These are phyloP conservation scores for Dipodomys spectabilis DNA, from an alignment of 2,113 vertebrate species.

Conservation along the genomic window DNA sequence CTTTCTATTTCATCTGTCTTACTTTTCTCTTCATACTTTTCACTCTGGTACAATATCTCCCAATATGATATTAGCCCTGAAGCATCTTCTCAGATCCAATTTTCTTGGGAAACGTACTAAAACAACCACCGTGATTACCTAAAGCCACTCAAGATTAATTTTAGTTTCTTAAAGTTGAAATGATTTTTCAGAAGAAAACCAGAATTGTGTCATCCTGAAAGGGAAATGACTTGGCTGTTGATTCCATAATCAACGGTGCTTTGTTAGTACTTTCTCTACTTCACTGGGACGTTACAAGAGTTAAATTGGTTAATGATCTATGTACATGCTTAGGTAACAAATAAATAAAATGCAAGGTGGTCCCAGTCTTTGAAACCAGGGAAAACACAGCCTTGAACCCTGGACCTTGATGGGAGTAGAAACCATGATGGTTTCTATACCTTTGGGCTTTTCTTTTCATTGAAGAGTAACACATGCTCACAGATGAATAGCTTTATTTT, in stretches of 20 bases:
- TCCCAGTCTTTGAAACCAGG: background rate
- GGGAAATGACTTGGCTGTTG: background rate
- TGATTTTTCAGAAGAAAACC: background rate
- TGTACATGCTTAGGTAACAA: background rate
- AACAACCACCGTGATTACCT: background rate
- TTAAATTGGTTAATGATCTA: conserved; percentile 10
- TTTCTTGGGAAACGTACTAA: background rate
- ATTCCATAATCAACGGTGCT: background rate
- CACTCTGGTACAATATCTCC: background rate
- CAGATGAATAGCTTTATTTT: background rate
- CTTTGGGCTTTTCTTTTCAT: background rate
- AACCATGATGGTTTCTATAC: background rate
- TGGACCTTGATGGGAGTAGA: background rate
- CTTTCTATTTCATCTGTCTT: background rate
- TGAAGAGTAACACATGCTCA: background rate
- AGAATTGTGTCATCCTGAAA: background rate
- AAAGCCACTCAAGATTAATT: background rate
- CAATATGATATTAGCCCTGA: too few species aligned
- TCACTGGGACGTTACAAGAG: background rate
- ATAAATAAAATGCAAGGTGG: background rate
- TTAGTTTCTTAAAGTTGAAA: background rate
- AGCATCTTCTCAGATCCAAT: background rate
- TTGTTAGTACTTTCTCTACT: background rate
- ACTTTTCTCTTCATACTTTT: background rate
- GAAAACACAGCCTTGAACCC: background rate